These are phyloP conservation scores for Ectropis grisescens DNA, from an alignment of 1,140 invertebrate genomes.

Conservation along the genomic window DNA sequence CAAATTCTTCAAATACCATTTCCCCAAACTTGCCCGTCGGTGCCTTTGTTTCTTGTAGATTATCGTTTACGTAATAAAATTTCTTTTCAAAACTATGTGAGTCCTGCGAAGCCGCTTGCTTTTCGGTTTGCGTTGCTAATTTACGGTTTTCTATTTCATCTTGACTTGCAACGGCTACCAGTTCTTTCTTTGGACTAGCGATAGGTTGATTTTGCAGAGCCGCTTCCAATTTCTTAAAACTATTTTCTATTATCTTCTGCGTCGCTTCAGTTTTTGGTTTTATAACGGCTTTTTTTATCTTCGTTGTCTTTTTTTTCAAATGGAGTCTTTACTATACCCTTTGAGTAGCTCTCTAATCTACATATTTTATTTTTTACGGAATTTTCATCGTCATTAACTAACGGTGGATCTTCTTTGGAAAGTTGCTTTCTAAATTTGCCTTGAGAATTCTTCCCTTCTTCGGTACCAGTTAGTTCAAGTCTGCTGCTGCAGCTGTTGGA, in stretches of 20 bases:
- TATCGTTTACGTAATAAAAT: constrained; percentile 63
- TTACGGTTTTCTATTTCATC: constrained; percentile 15
- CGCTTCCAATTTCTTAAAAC: constrained; percentile 13
- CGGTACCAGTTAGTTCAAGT: constrained; percentile 80
- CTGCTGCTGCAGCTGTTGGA: constrained; percentile 88
- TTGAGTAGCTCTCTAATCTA: constrained; percentile 63
- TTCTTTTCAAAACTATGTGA: constrained; percentile 57
- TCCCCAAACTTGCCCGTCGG: constrained; percentile 77
- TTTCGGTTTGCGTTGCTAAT: constrained; percentile 26
- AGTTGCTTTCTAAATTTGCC: constrained; percentile 41
- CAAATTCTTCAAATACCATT: constrained; percentile 87
- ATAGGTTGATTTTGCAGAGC: constrained; percentile 2
- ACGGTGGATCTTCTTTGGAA: constrained; percentile 50
- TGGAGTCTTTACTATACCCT: constrained; percentile 54
- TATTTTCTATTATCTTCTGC: constrained; percentile 19
- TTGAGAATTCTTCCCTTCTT: constrained; percentile 47
- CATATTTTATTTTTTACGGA: constrained; percentile 68
- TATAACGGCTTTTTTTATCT: constrained; percentile 25
- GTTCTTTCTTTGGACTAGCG: constrained; percentile 14
- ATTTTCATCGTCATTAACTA: constrained; percentile 58
- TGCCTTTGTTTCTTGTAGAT: constrained; percentile 62
- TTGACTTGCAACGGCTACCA: constrained; percentile 6
- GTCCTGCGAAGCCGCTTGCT: constrained; percentile 20
- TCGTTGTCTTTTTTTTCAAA: constrained; percentile 48
- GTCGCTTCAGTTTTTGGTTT: constrained; percentile 20